Evolutionary conservation across 2,888 invertebrate species (phyloP), one percentile per base, ranked within the genome.

Genomic region (Cylindroiulus punctatus): DNA sequence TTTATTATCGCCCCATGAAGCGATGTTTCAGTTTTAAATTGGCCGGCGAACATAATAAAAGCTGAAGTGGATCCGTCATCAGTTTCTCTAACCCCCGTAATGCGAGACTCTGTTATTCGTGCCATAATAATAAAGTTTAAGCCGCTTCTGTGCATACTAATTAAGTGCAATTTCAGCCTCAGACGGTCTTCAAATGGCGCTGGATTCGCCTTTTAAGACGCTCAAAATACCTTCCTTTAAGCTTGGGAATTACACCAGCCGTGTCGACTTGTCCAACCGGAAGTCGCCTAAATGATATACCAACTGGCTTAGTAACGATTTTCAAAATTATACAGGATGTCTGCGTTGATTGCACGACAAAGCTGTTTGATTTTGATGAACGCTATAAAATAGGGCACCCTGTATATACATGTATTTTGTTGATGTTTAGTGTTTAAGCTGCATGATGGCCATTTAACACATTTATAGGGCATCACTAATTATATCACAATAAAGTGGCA

Each of bases 81-180:
- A 57, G 57, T 57, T 57, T 57, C 57, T n/a, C n/a, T 57, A 57
- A 57, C 57, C 57, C 57, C n/a, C 57, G 57, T 57, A 57, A 57
- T 57, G n/a, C 57, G 57, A 57, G n/a, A 57, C 57, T 57, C 17
- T 57, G 57, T 57, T 57, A 57, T 57, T 57, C 57, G 19, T n/a
- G 57, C 57, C 19, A 57, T 57, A 57, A 57, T 57, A 57, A 57
- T 57, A 57, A 57, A 57, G n/a, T n/a, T 57, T 57, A 57, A 57
- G 57, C 57, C 57, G 57, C 57, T 57, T 57, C n/a, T 57, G n/a
- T 57, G 57, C n/a, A 57, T 57, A 57, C 57, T 57, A 57, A 57
- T 57, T 57, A 57, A 57, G 57, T 57, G 57, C n/a, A 57, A 57
- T 57, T 57, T 57, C 57, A 57, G 57, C 57, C 57, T 57, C 57